phyloP scores from a whole-genome alignment of 2,888 invertebrate genomes.

The Bruchidius siliquastri region DNA sequence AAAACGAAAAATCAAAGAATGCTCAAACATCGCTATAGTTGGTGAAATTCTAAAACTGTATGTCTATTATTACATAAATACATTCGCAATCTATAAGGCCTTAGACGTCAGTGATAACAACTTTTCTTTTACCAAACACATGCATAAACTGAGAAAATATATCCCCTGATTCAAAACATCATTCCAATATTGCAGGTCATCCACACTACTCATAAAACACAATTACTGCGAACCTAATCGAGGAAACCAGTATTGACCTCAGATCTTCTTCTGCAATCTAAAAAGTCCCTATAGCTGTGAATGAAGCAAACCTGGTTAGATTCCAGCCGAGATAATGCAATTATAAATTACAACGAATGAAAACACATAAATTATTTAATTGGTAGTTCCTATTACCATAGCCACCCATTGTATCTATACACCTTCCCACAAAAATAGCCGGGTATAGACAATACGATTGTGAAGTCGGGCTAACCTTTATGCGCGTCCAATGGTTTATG shows the following conservation, averaged over 20 bases:
- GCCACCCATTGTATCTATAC: background rate
- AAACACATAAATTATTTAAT: background rate
- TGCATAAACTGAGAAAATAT: no score
- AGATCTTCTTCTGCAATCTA: background rate
- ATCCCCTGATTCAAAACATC: no score
- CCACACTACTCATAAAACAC: no score
- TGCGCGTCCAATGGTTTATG: background rate
- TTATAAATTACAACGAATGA: background rate
- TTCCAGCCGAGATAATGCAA: background rate
- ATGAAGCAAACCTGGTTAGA: background rate
- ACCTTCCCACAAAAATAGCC: background rate
- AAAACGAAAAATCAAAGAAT: no score
- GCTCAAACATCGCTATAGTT: no score
- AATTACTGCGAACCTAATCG: no score
- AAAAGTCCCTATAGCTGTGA: background rate
- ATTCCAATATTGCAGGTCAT: no score
- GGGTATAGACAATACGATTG: constrained; percentile 6
- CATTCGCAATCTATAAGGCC: no score
- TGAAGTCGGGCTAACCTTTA: background rate
- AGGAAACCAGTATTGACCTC: background rate
- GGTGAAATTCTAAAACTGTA: no score
- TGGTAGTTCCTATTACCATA: background rate
- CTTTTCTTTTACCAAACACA: no score
- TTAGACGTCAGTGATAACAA: no score
- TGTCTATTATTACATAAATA: no score